These are phyloP conservation scores for Vireo griseus DNA, from an alignment of 2,797 vertebrate genomes.

Conservation along the genomic window DNA sequence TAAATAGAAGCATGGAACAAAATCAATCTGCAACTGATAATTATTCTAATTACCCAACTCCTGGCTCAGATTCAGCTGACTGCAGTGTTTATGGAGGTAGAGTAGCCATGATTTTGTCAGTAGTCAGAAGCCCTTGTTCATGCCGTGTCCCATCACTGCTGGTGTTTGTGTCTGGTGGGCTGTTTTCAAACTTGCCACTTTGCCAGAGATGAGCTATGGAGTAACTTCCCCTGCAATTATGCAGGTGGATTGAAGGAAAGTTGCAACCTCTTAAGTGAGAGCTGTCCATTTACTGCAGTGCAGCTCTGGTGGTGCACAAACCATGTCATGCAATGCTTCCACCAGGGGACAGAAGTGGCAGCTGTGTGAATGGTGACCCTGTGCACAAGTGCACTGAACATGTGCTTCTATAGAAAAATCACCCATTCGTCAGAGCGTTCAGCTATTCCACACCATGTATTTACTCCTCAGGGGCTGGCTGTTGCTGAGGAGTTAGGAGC, in stretches of 20 bases:
- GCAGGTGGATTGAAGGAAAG: neutral
- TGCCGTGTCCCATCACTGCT: neutral
- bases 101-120: neutral
- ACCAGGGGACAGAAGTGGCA: neutral
- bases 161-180: neutral
- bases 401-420: rapidly evolving
- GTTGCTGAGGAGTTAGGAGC: rapidly evolving
- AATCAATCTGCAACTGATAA: neutral
- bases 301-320: neutral
- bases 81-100: neutral
- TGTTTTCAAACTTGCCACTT: neutral
- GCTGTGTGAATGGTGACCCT: rapidly evolving
- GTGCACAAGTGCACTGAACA: neutral
- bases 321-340: rapidly evolving
- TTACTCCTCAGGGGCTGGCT: neutral
- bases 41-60: neutral
- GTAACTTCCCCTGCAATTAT: neutral
- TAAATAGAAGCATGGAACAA: neutral
- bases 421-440: neutral
- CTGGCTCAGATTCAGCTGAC: neutral
- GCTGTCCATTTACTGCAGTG: neutral
- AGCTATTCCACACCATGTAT: neutral
- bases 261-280: neutral
- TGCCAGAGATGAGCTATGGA: neutral
- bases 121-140: neutral